phyloP scores from a whole-genome alignment of 2,888 invertebrate species.

The Aromia moschata region DNA sequence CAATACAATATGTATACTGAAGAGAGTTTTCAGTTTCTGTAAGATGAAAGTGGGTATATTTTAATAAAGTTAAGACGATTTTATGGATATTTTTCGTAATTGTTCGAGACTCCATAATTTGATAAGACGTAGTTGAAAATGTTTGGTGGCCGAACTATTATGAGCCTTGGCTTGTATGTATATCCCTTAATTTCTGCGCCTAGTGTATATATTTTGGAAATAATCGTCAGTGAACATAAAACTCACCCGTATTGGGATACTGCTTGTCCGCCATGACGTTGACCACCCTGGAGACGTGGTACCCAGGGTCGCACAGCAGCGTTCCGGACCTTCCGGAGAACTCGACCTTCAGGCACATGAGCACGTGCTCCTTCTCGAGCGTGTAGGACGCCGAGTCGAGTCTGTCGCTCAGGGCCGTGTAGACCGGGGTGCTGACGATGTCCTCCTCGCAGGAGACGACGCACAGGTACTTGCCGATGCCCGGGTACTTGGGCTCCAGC shows the following conservation, averaged over 20 bases:
- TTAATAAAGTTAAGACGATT: too few relatives aligned
- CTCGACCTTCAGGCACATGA: constrained; percentile 78
- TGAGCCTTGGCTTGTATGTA: too few relatives aligned
- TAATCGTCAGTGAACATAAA: too few relatives aligned
- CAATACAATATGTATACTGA: too few relatives aligned
- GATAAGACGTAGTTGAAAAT: too few relatives aligned
- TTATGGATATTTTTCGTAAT: too few relatives aligned
- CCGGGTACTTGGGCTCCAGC: constrained; percentile 73
- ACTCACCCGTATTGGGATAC: constrained; percentile 85
- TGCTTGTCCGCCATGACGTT: constrained; percentile 86
- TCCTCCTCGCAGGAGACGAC: constrained; percentile 91
- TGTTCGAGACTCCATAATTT: too few relatives aligned
- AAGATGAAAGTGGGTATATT: too few relatives aligned
- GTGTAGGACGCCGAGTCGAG: constrained; percentile 68
- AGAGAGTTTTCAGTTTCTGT: too few relatives aligned
- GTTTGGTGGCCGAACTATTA: too few relatives aligned
- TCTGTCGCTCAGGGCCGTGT: constrained; percentile 69
- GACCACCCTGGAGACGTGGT: constrained; percentile 86
- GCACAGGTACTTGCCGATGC: constrained; percentile 73
- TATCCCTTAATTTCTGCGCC: too few relatives aligned
- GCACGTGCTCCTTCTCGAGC: constrained; percentile 88
- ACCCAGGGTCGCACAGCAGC: constrained; percentile 88
- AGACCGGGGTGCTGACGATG: constrained; percentile 69
- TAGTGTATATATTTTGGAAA: too few relatives aligned
- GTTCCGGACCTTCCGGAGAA: constrained; percentile 80